Base-by-base conservation (phyloP, 2,797 vertebrate genomes). In the Alosa sapidissima region DNA sequence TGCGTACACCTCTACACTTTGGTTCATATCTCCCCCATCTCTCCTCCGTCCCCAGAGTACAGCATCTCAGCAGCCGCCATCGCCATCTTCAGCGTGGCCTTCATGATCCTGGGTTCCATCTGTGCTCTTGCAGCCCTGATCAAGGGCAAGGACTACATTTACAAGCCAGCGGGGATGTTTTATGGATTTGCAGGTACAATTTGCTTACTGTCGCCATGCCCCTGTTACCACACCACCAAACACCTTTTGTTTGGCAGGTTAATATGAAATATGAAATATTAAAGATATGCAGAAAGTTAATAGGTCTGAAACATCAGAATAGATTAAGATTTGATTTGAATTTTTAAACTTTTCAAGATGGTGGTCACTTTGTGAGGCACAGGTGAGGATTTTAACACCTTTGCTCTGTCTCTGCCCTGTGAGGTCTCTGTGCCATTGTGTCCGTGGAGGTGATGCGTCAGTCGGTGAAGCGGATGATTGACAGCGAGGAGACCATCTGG, bases 31-130 rank as follows among this genome's bases (percentile, higher is more conserved):
- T 82, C 5, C 60, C 60, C 28, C 41, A 28, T 48, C 11, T 78
- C 7, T 0, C 11, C 86, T 5, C 3, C 21, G 36, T 81, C 14
- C 83, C 82, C 85, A 99, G 98, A 99, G 89, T 99, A 98, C 94
- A 99, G 98, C 94, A 99, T 99, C 93, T 99, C 98, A 0, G 98
- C 98, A 0, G 98, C 98, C 0, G 98, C 98, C 92, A 98, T 99
- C 51, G 93, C 97, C 92, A 95, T 99, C 94, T 98, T 99, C 94
- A 97, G 97, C 13, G 90, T 99, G 2, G 96, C 90, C 88, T 99
- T 99, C 85, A 93, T 95, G 28, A 96, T 98, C 89, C 91, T 98
- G 8, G 98, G 97, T 0, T 95, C 95, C 1, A 85, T 97, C 89
- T 98, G 96, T 19, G 84, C 96, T 55, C 81, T 97, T 0, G 92